Percentiles rank a stretch among this genome's conserved stretches.
These are phyloP conservation scores for Eubasilissa regina DNA, from an alignment of 1,140 invertebrate species.

Conservation along the genomic window DNA sequence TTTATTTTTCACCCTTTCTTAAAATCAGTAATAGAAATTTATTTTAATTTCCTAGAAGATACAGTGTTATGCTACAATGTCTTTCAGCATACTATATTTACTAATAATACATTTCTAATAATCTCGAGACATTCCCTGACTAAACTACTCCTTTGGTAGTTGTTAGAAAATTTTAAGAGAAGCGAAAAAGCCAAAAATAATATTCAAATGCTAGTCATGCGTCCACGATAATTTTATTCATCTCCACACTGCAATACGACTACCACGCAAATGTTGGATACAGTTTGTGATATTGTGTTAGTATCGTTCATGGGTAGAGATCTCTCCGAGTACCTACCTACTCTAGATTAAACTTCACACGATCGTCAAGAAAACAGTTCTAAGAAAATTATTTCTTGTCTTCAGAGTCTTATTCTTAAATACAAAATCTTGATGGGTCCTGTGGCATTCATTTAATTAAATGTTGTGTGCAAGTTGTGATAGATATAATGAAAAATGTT, in stretches of 20 bases:
- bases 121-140: slow-evolving; percentile 8
- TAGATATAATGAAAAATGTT: no score
- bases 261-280: slow-evolving; percentile 29
- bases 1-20: no score
- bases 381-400: no score
- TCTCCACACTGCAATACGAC: slow-evolving; percentile 29
- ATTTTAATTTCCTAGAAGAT: neutral
- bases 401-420: no score
- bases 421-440: no score
- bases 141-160: slow-evolving; percentile 16
- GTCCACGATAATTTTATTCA: slow-evolving; percentile 37
- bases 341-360: no score
- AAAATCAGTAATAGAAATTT: neutral
- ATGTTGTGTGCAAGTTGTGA: no score
- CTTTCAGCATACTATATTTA: neutral
- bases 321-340: no score
- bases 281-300: slow-evolving; percentile 9
- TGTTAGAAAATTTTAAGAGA: slow-evolving; percentile 36
- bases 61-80: neutral
- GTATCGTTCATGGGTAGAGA: neutral
- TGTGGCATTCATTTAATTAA: no score
- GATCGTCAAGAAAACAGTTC: no score
- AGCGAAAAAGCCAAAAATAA: slow-evolving; percentile 39
- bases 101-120: neutral
- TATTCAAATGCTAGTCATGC: slow-evolving; percentile 41